Evolutionary conservation across 1,140 invertebrate genomes (phyloP).

Genomic region (Agrypnia vestita): DNA sequence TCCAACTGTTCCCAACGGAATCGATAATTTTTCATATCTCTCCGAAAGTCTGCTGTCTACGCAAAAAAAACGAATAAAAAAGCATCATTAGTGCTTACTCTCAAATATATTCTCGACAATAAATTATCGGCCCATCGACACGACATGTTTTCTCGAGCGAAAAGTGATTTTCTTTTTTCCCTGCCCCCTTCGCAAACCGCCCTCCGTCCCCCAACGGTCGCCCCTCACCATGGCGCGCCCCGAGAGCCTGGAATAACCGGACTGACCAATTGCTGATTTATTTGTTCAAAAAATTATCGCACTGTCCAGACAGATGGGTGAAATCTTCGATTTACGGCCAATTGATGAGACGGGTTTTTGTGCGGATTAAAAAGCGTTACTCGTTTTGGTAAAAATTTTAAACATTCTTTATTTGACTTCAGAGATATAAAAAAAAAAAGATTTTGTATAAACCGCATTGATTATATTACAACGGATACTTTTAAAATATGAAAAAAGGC

Average conservation of each 20-base stretch:
- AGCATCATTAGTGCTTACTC: too few species aligned
- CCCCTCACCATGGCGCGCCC: neutral
- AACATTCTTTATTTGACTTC: too few species aligned
- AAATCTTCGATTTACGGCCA: slow-evolving; percentile 7
- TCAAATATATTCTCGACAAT: neutral
- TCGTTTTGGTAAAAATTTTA: too few species aligned
- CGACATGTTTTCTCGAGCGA: slow-evolving; percentile 8
- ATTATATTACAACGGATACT: too few species aligned
- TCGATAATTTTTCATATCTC: too few species aligned
- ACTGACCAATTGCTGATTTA: neutral
- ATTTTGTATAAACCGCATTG: too few species aligned
- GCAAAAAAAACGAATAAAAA: too few species aligned
- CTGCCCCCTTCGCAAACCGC: neutral
- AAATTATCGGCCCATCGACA: slow-evolving; percentile 2
- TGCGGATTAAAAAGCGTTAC: neutral
- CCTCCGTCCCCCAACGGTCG: neutral
- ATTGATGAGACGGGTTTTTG: neutral
- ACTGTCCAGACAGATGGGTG: neutral
- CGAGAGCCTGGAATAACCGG: neutral
- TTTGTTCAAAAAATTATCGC: neutral
- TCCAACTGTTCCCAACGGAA: too few species aligned
- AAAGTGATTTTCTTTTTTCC: slow-evolving; percentile 11
- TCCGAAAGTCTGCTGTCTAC: too few species aligned
- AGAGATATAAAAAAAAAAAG: too few species aligned
- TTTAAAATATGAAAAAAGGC: too few species aligned